Evolutionary conservation across 2,888 invertebrate species (phyloP), one percentile per base, ranked within the genome.

Genomic region (Orthonychiurus folsomi): DNA sequence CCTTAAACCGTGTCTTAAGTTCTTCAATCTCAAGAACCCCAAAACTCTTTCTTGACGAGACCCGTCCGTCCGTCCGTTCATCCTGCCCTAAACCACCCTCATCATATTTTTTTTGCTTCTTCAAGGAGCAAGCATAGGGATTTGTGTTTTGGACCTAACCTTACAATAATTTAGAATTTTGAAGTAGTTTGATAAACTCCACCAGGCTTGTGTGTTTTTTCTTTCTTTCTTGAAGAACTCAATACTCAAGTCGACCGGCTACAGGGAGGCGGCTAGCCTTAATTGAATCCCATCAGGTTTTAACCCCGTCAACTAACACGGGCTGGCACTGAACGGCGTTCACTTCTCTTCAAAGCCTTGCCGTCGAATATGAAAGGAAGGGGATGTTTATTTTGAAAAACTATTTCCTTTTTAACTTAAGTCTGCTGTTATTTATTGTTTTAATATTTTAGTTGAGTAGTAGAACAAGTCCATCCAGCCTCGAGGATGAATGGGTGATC

Each of bases 111-210:
- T 37, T 37, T 37, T 9, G 15, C 15, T 37, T 37, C 15, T 37
- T 37, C 9, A 5, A 9, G 37, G 9, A 9, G 37, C 37, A 5
- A 9, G 37, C 37, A 5, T 37, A 37, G 9, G 57, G 50, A 37
- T 37, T 15, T 15, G n/a, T n/a, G n/a, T 37, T 9, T 9, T 37
- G 15, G 37, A 9, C 37, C 5, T 9, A 37, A 37, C 9, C 15
- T 9, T 9, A 37, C 5, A 9, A 15, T 37, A 5, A 37, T 37
- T 37, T 37, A 37, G 37, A 37, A 37, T 9, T 37, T 37, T 37
- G 37, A 37, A 15, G 9, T 37, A 37, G 9, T 37, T 59, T 66
- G 65, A 66, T 66, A 66, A 66, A 66, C 61, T 59, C 65, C 65
- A 66, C 61, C 65, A 66, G 65, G 63, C 65, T 56, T 24, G 25